phyloP scores from a whole-genome alignment of 1,140 invertebrate species.

The Lepidotrigona ventralis region DNA sequence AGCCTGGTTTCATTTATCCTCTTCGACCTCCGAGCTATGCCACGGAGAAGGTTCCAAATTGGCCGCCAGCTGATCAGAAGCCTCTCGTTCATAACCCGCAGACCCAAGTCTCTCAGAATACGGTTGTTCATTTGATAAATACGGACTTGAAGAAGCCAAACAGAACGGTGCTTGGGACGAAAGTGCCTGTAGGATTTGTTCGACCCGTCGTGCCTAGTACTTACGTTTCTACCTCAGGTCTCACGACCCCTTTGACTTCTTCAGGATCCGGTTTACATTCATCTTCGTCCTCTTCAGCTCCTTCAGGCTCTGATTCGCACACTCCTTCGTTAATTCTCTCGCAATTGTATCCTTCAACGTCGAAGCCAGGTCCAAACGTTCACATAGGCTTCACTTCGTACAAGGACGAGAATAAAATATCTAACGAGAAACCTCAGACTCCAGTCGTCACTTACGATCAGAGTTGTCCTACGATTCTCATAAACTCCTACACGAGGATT shows the following conservation, averaged over 20 bases:
- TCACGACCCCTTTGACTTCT: too few relatives aligned
- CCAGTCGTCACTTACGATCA: slow-evolving; percentile 21
- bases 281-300: too few relatives aligned
- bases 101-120: slow-evolving; percentile 74
- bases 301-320: background rate
- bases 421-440: slow-evolving; percentile 28
- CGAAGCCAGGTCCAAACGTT: slow-evolving; percentile 65
- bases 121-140: slow-evolving; percentile 74
- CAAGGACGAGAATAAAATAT: slow-evolving; percentile 50
- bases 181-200: slow-evolving; percentile 8
- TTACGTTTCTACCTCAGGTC: too few relatives aligned
- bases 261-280: background rate
- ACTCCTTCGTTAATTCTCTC: background rate
- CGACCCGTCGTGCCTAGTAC: background rate
- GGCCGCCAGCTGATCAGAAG: background rate
- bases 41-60: background rate
- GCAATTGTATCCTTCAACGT: background rate
- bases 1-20: slow-evolving; percentile 9
- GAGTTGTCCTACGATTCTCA: slow-evolving; percentile 76
- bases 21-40: background rate
- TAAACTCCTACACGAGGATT: slow-evolving; percentile 75
- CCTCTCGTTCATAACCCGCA: slow-evolving; percentile 25
- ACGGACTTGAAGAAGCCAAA: slow-evolving; percentile 62
- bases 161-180: slow-evolving; percentile 57
- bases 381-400: slow-evolving; percentile 74